Conservation (phyloP, 2,888 invertebrate genomes). For the Operophtera brumata region DNA sequence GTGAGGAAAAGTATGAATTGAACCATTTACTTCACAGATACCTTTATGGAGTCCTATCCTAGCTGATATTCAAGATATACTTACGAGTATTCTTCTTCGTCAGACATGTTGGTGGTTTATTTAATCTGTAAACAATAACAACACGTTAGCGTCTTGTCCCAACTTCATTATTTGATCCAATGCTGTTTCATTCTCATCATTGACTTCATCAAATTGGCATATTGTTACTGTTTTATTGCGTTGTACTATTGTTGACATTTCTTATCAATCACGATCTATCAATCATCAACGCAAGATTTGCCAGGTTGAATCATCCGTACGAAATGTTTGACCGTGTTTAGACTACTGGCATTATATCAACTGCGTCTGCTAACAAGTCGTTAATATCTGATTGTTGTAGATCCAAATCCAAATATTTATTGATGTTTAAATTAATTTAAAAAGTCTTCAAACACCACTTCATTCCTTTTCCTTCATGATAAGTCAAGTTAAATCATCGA, state of each 20-base stretch:
- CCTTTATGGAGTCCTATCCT: constrained; percentile 14
- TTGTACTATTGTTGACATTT: constrained; percentile 1
- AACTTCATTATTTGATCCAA: background rate
- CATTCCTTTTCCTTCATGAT: too few relatives aligned
- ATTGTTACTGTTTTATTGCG: constrained; percentile 11
- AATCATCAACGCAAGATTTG: background rate
- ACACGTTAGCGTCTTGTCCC: constrained; percentile 7
- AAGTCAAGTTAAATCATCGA: too few relatives aligned
- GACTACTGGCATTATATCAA: constrained; percentile 13
- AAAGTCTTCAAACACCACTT: too few relatives aligned
- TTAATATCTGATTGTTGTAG: background rate
- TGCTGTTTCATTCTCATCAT: background rate
- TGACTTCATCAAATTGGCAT: constrained; percentile 7
- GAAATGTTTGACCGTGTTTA: constrained; percentile 8
- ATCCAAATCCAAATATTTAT: background rate
- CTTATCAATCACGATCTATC: constrained; percentile 5
- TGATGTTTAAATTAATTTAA: background rate
- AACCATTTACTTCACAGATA: constrained; percentile 3
- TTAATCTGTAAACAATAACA: constrained; percentile 60
- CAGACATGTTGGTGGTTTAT: constrained; percentile 90
- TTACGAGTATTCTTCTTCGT: constrained; percentile 98
- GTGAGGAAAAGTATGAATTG: constrained; percentile 2
- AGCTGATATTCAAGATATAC: constrained; percentile 68
- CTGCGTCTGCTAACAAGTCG: background rate
- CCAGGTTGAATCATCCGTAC: background rate